Base-by-base conservation (phyloP, 2,113 vertebrate species). In the Bambusicola thoracicus region DNA sequence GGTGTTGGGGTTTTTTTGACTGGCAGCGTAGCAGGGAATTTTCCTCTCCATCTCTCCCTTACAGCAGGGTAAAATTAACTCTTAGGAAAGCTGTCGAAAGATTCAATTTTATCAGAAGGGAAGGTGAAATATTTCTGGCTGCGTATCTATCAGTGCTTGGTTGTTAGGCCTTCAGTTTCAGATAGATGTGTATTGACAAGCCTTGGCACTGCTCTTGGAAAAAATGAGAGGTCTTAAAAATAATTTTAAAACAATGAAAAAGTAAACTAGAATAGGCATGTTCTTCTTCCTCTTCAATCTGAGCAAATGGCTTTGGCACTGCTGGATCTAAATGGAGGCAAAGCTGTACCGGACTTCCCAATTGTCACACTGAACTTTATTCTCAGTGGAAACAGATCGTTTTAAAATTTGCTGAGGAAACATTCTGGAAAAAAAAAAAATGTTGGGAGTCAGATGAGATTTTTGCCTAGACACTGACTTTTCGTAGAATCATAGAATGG, bases 21-120 rank as follows among this genome's bases (percentile, higher is more conserved):
- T 84, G 24, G 41, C 44, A 58, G 10, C 16, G 67, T 2, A 78
- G 21, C 17, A 51, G 32, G 43, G 25, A 88, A 81, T 59, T 34
- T 61, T 93, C 38, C 61, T 93, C 7, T 0, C 9, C 32, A 59
- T 11, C 6, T 83, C 68, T 77, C n/a, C 41, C 56, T 83, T 67
- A 84, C 55, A 68, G 32, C 14, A 20, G 11, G 61, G 30, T 30
- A 89, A 89, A 89, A 18, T n/a, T 65, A 65, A 46, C 25, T 85
- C 49, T 72, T 84, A 25, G 61, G 81, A 87, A 53, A 84, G 27
- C 36, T 87, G 43, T 84, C 94, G 58, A 94, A 89, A 94, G 83
- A 72, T 38, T 65, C 69, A 84, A 88, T 95, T 93, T 94, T 92
- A 75, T 88, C 61, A 61, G 73, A 88, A 87, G 43, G 7, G 36